Base-by-base conservation (phyloP, 92 coral and sea anemone species). In the Siderastrea siderea region DNA sequence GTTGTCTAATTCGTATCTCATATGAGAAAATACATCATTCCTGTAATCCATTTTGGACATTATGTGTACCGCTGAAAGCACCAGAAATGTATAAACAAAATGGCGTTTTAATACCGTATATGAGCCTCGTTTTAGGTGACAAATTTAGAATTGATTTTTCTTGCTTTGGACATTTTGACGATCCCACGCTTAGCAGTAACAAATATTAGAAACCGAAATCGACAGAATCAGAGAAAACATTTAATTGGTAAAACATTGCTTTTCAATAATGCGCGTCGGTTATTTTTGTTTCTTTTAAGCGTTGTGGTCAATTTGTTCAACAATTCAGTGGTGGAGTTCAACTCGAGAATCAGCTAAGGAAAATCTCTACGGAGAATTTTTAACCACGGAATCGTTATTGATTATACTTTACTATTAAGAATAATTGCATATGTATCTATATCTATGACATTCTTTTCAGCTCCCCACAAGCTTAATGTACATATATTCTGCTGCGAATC, bases 41-140 rank as follows among this genome's bases (percentile, higher is more conserved):
- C 78, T 78, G 78, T 58, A 70, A 82, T 71, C 77, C 47, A 58
- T 55, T 70, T 47, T 47, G 55, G 68, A 70, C 78, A 46, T 57
- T 47, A 58, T 59, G 46, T 57, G 45, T n/a, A 43, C 15, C 66
- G 60, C 77, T 4, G 68, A 82, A 70, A 49, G 86, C 77, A 55
- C 46, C 19, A n/a, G n/a, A 74, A 47, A 62, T 53, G 16, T 82
- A 78, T 68, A 70, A 71, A 82, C 54, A 82, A 7, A 16, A 15
- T 5, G 19, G 69, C 86, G 63, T 52, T 82, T 47, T 3, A 71
- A 55, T 52, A n/a, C 76, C 50, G 1, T 47, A 68, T 44, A 6
- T 16, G 53, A 66, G 52, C 50, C 52, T 43, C 10, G 44, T 3
- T 68, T 68, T 53, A 68, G 43, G 19, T 53, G 64, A 46, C 52